These are phyloP conservation scores for Marmota flaviventris DNA, from an alignment of 2,113 vertebrate species.

Conservation along the genomic window DNA sequence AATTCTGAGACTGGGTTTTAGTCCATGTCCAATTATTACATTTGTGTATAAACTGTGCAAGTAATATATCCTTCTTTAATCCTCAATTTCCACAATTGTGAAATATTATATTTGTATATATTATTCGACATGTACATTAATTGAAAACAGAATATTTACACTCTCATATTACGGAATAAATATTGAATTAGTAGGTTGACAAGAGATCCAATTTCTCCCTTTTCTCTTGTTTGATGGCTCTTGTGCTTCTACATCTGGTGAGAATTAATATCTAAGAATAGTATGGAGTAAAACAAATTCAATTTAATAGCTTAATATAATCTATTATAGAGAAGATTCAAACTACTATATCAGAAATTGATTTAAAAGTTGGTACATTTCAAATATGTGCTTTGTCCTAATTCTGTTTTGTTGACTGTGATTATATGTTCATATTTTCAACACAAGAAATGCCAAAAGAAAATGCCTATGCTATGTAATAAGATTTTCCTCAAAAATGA, in stretches of 20 bases:
- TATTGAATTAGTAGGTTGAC: background rate
- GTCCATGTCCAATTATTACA: background rate
- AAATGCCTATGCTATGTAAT: background rate
- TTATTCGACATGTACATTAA: background rate
- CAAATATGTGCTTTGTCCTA: background rate
- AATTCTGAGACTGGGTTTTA: background rate
- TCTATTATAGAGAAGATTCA: background rate
- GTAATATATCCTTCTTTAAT: background rate
- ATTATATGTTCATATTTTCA: background rate
- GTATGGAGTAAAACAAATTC: background rate
- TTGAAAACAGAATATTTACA: conserved; percentile 70
- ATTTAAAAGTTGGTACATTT: background rate
- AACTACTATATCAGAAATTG: background rate
- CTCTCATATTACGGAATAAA: background rate
- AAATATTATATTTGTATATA: background rate
- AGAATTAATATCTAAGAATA: background rate
- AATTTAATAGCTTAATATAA: background rate
- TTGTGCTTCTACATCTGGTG: background rate
- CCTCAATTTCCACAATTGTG: background rate
- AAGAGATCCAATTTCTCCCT: background rate
- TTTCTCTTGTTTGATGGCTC: background rate
- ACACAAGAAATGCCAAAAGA: background rate
- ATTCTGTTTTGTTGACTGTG: background rate
- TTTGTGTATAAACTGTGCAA: background rate
- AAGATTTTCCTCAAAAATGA: background rate